Base-by-base conservation (phyloP, 2,888 invertebrate species). In the Xylota sylvarum region DNA sequence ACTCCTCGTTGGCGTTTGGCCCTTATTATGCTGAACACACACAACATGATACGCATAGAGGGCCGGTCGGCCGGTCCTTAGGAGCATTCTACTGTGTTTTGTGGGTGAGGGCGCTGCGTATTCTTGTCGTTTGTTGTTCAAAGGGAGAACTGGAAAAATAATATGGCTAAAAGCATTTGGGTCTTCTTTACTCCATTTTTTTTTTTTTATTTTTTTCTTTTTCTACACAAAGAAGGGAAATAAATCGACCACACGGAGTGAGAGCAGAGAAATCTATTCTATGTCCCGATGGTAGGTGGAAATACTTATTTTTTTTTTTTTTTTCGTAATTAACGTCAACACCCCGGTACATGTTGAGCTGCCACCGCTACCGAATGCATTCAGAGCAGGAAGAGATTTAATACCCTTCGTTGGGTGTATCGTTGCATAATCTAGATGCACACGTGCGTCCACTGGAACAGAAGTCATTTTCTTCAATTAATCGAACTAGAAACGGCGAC, bases 151-250 rank as follows among this genome's bases (percentile, higher is more conserved):
- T 2, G 4, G 52, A 19, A 46, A 74, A 74, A 64, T 64, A 64
- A 65, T 74, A 74, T 65, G 40, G 27, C 43, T 64, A 46, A 74
- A 56, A 76, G 76, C 76, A 56, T 76, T 76, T 65, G 55, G 76
- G 76, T 65, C 76, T 65, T 65, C 70, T 14, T 56, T 23, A 55
- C 55, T 46, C 48, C n/a, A 12, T 9, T 35, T 50, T 48, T 48
- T 23, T 9, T 6, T 23, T 23, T n/a, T 46, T 46, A 30, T 5
- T 30, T 30, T 30, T 30, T 5, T 27, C 2, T 43, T 64, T 48
- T 32, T 10, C 7, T 10, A 9, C 10, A 27, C 9, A 14, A 46
- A 30, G 37, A 17, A 52, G 23, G 52, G 37, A 52, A 52, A 37
- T 30, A 14, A 52, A 67, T 52, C 67, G 67, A 37, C 27, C 35